Base-by-base conservation (phyloP, 2,113 vertebrate species). In the Dipodomys ordii region DNA sequence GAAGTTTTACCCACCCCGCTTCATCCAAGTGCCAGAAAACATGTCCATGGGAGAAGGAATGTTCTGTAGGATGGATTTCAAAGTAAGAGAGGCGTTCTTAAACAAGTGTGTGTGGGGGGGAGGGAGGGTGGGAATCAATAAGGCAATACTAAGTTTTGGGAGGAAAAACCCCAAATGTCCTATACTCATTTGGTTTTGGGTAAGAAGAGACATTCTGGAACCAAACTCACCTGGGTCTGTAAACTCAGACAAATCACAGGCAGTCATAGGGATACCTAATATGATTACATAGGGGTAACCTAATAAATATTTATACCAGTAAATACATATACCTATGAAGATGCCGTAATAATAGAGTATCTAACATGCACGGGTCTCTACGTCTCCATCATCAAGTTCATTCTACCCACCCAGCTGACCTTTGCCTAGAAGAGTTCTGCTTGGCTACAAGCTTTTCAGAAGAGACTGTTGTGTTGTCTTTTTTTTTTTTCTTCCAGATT, bases 41-140 rank as follows among this genome's bases (percentile, higher is more conserved):
- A 96, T 99, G 19, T 98, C 98, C 0, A 98, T 99, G 27, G 99
- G 99, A 95, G 99, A 99, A 98, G 99, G 99, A 6, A 95, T 99
- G 93, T 99, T 99, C 98, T 99, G 99, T 96, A 99, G 99, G 97
- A 99, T 99, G 9, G 99, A 99, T 97, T 99, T 99, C 93, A 99
- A 99, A 98, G 99, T 99, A 98, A 98, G 93, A 87, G 28, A 46
- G 46, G 64, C 53, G 25, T 83, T 92, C 25, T 77, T 73, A 93
- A 64, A 83, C 77, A 91, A 67, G 0, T 87, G 39, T 39, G 39
- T 39, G 77, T 19, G 62, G 60, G 13, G 68, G 13, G 69, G 57
- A 20, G 69, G 53, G 60, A 13, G 72, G 10, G 65, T n/a, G 28
- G 69, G 77, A 89, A 87, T 79, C 57, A 93, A 82, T 32, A 80